Evolutionary conservation across 1,140 invertebrate species (phyloP).

Genomic region (Heliconius hermathena): DNA sequence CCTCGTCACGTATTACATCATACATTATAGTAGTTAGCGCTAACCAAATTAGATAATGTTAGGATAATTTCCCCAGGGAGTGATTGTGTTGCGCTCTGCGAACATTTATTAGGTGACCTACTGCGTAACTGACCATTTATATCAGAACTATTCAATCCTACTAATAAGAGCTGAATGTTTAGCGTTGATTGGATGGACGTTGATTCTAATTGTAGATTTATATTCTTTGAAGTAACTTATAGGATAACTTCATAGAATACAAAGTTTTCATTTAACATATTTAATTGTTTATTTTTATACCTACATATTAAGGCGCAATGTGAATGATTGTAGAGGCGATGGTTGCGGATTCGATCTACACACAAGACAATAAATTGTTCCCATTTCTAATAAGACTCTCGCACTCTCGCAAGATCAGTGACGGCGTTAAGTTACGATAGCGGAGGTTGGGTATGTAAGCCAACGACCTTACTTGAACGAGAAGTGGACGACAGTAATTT

Average conservation of each 20-base stretch:
- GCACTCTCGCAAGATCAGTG: too few species aligned
- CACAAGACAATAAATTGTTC: too few species aligned
- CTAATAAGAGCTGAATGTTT: not conserved
- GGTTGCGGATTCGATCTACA: too few species aligned
- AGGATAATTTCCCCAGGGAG: constrained; percentile 20
- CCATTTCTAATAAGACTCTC: too few species aligned
- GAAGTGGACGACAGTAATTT: not conserved
- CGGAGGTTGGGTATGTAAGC: too few species aligned
- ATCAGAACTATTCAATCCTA: constrained; percentile 16
- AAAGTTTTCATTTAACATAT: not conserved
- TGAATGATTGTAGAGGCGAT: too few species aligned
- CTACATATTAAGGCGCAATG: too few species aligned
- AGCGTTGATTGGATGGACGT: not conserved
- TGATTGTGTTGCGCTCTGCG: constrained; percentile 8
- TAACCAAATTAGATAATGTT: constrained; percentile 25
- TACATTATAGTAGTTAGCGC: constrained; percentile 18
- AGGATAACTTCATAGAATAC: too few species aligned
- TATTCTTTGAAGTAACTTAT: not conserved
- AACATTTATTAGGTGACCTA: constrained; percentile 20
- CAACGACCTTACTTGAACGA: too few species aligned
- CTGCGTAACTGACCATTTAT: constrained; percentile 15
- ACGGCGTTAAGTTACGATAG: too few species aligned
- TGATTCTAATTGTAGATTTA: not conserved
- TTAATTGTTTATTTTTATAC: too few species aligned
- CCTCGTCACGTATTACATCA: not conserved